Base-by-base conservation (phyloP, 2,113 vertebrate genomes). In the Myiopsitta monachus region DNA sequence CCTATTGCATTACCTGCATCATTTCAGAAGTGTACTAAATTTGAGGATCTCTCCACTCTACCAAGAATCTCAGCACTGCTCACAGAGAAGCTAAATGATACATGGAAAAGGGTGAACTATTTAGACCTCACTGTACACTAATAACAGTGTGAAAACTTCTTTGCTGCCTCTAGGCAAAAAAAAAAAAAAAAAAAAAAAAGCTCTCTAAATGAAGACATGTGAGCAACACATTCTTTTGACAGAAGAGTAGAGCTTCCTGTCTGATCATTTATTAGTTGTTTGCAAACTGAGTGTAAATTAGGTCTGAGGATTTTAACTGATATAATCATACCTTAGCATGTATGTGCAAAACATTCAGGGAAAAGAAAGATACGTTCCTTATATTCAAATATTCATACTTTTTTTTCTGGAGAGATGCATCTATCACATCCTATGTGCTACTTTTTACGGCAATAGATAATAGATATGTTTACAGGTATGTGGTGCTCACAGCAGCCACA, bases 21-120 rank as follows among this genome's bases (percentile, higher is more conserved):
- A 31, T 85, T 97, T 94, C 93, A 96, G 46, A 80, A 93, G 77
- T 33, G 28, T 6, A 90, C 47, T 83, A 96, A 95, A 96, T 87
- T 66, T 92, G 72, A 96, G 67, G 28, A 31, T 69, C 69, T 95
- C 79, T 88, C 30, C 59, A 47, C 46, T 47, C 55, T 83, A 61
- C 49, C 59, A 72, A 95, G 39, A 18, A 68, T 54, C 13, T 86
- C 55, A 90, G 39, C 63, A 49, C 17, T 64, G 38, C 22, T 87
- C 47, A 39, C 18, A 72, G 21, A 49, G 46, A 78, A 91, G 33
- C 18, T 80, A 94, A 95, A 79, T 43, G 18, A 33, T 21, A 82
- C 1, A 2, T 51, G 72, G 41, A 91, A 92, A 96, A 90, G 14
- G 3, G 14, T 69, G 18, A 43, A 74, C 84, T 83, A 77, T 94